Evolutionary conservation across 2,888 invertebrate genomes (phyloP).

Genomic region (Diaperis boleti): DNA sequence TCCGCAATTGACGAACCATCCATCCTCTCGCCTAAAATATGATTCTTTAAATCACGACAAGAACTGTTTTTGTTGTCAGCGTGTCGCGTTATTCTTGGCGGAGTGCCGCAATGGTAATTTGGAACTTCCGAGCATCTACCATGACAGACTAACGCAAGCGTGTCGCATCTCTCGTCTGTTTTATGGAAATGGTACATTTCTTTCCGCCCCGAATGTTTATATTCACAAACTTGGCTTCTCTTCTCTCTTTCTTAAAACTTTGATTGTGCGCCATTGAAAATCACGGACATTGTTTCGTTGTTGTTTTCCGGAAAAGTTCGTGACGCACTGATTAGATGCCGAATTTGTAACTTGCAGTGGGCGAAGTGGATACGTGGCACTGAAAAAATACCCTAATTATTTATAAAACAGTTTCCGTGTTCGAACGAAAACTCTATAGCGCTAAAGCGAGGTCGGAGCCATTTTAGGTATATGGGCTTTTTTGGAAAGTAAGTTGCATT

Average conservation of each 20-base stretch:
- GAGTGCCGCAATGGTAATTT: constrained; percentile 33
- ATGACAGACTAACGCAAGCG: constrained; percentile 27
- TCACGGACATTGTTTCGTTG: constrained; percentile 41
- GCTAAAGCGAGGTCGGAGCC: constrained; percentile 18
- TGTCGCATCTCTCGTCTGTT: constrained; percentile 42
- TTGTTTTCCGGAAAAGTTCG: constrained; percentile 25
- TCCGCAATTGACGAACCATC: background rate
- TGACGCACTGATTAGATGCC: constrained; percentile 40
- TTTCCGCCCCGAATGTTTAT: constrained; percentile 40
- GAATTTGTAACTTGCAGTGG: constrained; percentile 13
- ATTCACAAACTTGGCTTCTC: constrained; percentile 29
- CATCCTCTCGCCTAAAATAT: background rate
- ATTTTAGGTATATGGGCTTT: constrained; percentile 10
- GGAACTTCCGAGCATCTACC: constrained; percentile 16
- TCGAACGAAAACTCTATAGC: constrained; percentile 23
- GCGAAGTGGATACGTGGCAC: background rate
- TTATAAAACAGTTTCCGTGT: constrained; percentile 39
- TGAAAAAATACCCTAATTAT: constrained; percentile 34
- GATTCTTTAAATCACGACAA: constrained; percentile 6
- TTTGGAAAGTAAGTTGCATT: background rate
- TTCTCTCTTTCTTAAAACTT: constrained; percentile 35
- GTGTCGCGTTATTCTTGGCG: constrained; percentile 13
- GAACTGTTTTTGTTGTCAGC: constrained; percentile 15
- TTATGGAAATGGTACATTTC: constrained; percentile 47
- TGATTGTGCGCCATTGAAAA: constrained; percentile 41